Percentiles rank a stretch among this genome's conserved stretches.
Evolutionary conservation across 1,140 invertebrate species (phyloP).

Genomic region (Drosophila insularis): DNA sequence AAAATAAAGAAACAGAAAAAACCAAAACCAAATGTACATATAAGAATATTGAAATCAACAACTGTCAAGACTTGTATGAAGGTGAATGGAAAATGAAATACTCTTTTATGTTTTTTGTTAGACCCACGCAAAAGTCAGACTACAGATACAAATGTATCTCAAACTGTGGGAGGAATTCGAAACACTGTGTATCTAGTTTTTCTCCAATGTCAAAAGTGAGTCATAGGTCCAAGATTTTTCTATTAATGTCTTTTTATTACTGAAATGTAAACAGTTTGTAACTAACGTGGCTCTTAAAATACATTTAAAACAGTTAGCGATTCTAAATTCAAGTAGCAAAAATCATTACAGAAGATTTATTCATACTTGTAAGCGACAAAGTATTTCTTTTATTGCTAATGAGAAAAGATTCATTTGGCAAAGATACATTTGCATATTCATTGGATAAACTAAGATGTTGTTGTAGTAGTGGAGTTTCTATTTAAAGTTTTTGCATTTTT

Average conservation of each 20-base stretch:
- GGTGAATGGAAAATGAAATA: constrained; percentile 4
- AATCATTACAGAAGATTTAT: background rate
- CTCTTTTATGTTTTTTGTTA: background rate
- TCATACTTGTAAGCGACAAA: background rate
- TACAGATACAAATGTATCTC: background rate
- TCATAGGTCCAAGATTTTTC: background rate
- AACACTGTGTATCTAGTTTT: background rate
- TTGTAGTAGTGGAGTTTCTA: too few species aligned
- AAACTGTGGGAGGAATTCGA: background rate
- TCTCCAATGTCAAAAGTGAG: background rate
- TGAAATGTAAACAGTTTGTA: too few species aligned
- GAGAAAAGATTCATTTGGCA: background rate
- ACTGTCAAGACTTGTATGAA: background rate
- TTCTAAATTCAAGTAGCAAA: background rate
- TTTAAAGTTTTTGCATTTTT: too few species aligned
- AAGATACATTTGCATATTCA: too few species aligned
- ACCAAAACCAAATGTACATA: background rate
- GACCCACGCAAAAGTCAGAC: background rate
- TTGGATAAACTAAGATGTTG: too few species aligned
- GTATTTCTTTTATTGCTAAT: background rate
- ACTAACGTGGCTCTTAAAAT: too few species aligned
- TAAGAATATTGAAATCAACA: constrained; percentile 1
- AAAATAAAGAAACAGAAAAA: background rate
- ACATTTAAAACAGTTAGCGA: too few species aligned
- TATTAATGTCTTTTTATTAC: too few species aligned